phyloP scores from a whole-genome alignment of 2,888 invertebrate species.

The Tenthredo amoena region DNA sequence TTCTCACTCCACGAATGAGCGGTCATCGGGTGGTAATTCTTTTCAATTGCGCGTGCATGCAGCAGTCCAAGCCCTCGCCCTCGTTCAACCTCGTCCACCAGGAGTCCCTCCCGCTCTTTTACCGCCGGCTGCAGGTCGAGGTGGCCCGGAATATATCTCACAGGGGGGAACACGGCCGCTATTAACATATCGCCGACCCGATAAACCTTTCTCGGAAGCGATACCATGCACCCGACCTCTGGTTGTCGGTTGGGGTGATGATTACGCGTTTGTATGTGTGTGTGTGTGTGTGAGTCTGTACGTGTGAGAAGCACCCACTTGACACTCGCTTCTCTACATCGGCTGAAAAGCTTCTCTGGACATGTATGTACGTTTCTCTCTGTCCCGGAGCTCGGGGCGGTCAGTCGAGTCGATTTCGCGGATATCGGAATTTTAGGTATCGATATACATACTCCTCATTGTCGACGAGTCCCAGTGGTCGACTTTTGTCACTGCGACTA shows the following conservation, averaged over 20 bases:
- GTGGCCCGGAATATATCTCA: slow-evolving; percentile 72
- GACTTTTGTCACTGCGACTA: slow-evolving; percentile 25
- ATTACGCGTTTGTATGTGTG: slow-evolving; percentile 1
- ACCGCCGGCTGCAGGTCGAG: slow-evolving; percentile 42
- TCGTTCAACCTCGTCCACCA: slow-evolving; percentile 53
- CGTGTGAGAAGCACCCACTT: neutral
- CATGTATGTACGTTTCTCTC: slow-evolving; percentile 1
- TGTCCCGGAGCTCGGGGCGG: neutral
- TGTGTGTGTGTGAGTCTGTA: neutral
- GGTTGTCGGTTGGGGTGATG: slow-evolving; percentile 39
- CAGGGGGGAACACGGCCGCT: slow-evolving; percentile 73
- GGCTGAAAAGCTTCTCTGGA: neutral
- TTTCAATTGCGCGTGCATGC: slow-evolving; percentile 74
- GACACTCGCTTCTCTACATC: neutral
- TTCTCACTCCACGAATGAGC: slow-evolving; percentile 43
- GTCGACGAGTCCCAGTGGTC: neutral
- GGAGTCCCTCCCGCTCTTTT: slow-evolving; percentile 46
- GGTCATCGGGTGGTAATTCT: slow-evolving; percentile 51
- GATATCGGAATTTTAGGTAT: slow-evolving; percentile 16
- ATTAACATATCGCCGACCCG: slow-evolving; percentile 77
- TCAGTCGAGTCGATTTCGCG: slow-evolving; percentile 26
- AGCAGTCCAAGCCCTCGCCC: slow-evolving; percentile 57
- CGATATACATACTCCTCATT: neutral
- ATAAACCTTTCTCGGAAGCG: slow-evolving; percentile 77
- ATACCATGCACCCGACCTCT: slow-evolving; percentile 67